phyloP scores from a whole-genome alignment of 1,140 invertebrate species.

The Neoseiulus cucumeris region DNA sequence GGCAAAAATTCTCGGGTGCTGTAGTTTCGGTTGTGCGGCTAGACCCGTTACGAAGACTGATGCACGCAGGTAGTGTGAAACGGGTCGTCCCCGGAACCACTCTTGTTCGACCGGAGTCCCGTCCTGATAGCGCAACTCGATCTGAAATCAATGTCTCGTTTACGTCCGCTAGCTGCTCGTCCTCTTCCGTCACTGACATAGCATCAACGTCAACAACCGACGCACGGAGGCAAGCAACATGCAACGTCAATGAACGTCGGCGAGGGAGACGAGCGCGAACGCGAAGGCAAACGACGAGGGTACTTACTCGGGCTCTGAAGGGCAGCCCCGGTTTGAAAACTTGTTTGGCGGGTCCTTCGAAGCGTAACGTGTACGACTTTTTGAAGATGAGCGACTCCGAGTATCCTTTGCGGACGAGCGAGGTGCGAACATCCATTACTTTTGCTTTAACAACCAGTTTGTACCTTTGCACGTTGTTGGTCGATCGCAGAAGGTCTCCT shows the following conservation, averaged over 20 bases:
- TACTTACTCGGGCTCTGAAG: conserved; percentile 1
- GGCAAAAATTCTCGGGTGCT: background rate
- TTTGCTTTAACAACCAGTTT: conserved; percentile 9
- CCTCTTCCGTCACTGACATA: no score
- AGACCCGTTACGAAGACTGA: background rate
- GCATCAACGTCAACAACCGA: no score
- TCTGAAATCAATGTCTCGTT: conserved; percentile 6
- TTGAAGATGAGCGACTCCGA: conserved; percentile 10
- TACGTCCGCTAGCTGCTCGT: no score
- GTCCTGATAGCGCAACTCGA: conserved; percentile 11
- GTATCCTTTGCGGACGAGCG: conserved; percentile 7
- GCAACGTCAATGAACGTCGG: no score
- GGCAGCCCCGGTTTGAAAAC: conserved; percentile 1
- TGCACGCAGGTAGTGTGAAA: background rate
- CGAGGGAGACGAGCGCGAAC: no score
- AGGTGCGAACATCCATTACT: conserved; percentile 1
- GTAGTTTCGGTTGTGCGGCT: conserved; percentile 1
- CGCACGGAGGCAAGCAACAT: no score
- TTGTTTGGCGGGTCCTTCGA: conserved; percentile 9
- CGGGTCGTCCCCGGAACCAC: conserved; percentile 8
- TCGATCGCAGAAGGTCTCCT: conserved; percentile 1
- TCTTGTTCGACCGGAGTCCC: conserved; percentile 1
- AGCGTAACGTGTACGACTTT: conserved; percentile 7
- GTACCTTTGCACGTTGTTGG: conserved; percentile 2
- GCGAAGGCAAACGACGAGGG: background rate